Conservation (phyloP, 30 jellyfish, hydroid and myxozoan species). For the Chrysaora quinquecirrha region DNA sequence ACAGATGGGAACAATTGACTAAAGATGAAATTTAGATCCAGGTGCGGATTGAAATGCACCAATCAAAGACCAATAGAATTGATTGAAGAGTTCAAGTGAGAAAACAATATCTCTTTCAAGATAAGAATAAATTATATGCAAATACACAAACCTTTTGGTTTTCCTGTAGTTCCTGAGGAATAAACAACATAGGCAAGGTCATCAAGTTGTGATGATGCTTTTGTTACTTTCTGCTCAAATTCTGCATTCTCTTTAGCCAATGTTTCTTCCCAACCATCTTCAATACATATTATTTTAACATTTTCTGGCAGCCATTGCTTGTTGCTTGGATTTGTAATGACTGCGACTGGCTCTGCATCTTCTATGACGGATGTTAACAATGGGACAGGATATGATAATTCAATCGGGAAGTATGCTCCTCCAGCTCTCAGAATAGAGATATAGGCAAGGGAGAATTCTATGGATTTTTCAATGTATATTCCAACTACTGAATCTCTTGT, state of each 20-base stretch:
- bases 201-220: slow-evolving; percentile 59
- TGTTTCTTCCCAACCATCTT: slow-evolving; percentile 73
- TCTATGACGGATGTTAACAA: slow-evolving; percentile 80
- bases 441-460: slow-evolving; percentile 71
- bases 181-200: slow-evolving; percentile 89
- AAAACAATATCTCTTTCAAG: too few species aligned
- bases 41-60: too few species aligned
- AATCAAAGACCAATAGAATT: too few species aligned
- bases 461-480: slow-evolving; percentile 78
- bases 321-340: slow-evolving; percentile 64
- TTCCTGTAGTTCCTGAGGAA: slow-evolving; percentile 97
- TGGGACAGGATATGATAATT: slow-evolving; percentile 79
- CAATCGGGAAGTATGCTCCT: slow-evolving; percentile 87
- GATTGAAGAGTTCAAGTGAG: too few species aligned
- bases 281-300: slow-evolving; percentile 37
- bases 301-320: slow-evolving; percentile 54
- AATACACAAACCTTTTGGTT: slow-evolving; percentile 91
- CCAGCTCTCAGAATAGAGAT: slow-evolving; percentile 87
- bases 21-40: too few species aligned
- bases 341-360: slow-evolving; percentile 80
- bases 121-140: too few species aligned
- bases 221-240: slow-evolving; percentile 20
- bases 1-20: too few species aligned
- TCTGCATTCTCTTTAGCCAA: slow-evolving; percentile 34
- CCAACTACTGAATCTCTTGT: slow-evolving; percentile 85